Conservation (phyloP, 2,113 vertebrate species). For the Conger conger region DNA sequence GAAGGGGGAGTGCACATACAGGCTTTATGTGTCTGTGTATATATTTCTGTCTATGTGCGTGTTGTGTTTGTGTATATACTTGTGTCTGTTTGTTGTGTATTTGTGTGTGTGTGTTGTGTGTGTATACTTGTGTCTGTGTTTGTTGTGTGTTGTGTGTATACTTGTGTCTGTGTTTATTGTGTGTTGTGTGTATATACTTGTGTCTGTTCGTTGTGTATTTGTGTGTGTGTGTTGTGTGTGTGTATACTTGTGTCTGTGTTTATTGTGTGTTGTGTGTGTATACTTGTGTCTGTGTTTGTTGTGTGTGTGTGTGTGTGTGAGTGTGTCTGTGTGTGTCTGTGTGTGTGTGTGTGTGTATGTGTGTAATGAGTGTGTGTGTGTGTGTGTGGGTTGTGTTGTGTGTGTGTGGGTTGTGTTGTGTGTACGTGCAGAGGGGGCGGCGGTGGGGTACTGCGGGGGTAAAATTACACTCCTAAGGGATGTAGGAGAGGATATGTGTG, state of each 20-base stretch:
- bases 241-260: background rate
- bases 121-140: background rate
- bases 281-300: background rate
- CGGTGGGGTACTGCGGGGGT: slow-evolving; percentile 41
- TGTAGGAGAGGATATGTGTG: slow-evolving; percentile 70
- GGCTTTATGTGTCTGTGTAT: too few relatives aligned
- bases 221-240: background rate
- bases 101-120: background rate
- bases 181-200: too few relatives aligned
- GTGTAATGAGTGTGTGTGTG: background rate
- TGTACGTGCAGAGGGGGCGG: slow-evolving; percentile 20
- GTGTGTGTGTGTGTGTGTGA: background rate
- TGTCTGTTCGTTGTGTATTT: too few relatives aligned
- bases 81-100: background rate
- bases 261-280: background rate
- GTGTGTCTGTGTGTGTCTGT: background rate
- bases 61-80: background rate
- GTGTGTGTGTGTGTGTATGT: background rate
- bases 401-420: background rate
- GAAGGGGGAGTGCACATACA: background rate
- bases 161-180: too few relatives aligned
- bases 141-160: too few relatives aligned
- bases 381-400: too few relatives aligned
- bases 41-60: background rate
- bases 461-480: slow-evolving; percentile 66